Evolutionary conservation across 2,113 vertebrate species (phyloP), one percentile per base, ranked within the genome.

Genomic region (Gasterosteus nipponicus): DNA sequence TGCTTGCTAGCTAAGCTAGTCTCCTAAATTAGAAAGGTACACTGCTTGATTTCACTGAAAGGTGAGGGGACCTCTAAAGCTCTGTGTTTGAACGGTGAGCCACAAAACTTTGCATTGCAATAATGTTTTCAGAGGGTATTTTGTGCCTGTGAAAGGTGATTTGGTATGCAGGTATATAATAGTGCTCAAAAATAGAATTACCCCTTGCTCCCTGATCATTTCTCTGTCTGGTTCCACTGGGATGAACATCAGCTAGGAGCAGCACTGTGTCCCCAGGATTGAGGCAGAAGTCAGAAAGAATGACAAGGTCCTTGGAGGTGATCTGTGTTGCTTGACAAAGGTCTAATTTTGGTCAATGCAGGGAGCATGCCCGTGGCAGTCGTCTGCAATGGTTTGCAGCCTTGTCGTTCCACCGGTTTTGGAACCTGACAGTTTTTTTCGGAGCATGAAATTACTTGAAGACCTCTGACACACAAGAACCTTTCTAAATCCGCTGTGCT

Each of bases 221-320:
- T 70, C 42, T 70, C 66, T 46, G 60, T 76, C 49, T 11, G 47
- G 56, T 76, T 86, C 69, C 53, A 4, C 59, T 41, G 22, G 18
- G 44, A 62, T 54, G 78, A 78, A 35, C 69, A 62, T 18, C 44
- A 56, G 47, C 46, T 47, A 16, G 44, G 35, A 51, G 64, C 67
- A 22, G 71, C 29, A 22, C 58, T 60, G 29, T 76, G 53, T 61
- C 68, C 54, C 26, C 47, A 75, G 44, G 65, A 5, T 68, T 63
- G 71, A 75, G 73, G 70, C 56, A 82, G 41, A 67, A 78, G 72
- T 68, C 80, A 71, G 74, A 68, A 74, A 77, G 82, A 81, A 76
- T 46, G 19, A 53, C 51, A 22, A 22, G 14, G 12, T 83, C 81
- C 65, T 68, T 60, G 54, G 73, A 70, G 83, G 73, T 76, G 70